Percentiles rank a stretch among this genome's conserved stretches.
These are phyloP conservation scores for Sebastiscus tertius DNA, from an alignment of 2,797 vertebrate genomes.

Conservation along the genomic window DNA sequence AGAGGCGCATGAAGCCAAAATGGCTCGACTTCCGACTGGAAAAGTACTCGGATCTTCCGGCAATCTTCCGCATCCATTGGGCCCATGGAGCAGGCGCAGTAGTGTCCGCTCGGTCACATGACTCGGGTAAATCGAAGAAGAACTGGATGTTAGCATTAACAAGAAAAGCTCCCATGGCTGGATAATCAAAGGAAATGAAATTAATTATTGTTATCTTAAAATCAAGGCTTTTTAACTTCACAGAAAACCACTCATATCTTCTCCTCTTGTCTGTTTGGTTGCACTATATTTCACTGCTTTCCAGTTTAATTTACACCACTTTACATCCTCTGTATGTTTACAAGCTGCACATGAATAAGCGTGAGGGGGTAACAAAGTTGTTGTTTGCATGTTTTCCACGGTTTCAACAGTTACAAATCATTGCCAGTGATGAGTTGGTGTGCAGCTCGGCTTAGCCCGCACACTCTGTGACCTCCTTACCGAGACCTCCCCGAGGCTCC, in stretches of 20 bases:
- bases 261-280: background rate
- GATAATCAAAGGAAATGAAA: background rate
- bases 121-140: background rate
- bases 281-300: background rate
- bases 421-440: background rate
- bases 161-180: background rate
- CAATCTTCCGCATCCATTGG: too few relatives aligned
- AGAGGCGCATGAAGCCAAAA: too few relatives aligned
- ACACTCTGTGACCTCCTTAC: constrained; percentile 46
- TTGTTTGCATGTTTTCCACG: background rate
- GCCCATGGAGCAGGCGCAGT: too few relatives aligned
- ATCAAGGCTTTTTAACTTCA: background rate
- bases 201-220: background rate
- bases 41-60: too few relatives aligned
- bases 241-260: background rate
- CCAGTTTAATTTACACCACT: background rate
- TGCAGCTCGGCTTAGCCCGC: constrained; percentile 9
- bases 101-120: too few relatives aligned
- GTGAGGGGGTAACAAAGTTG: background rate
- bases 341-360: background rate
- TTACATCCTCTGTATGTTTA: background rate
- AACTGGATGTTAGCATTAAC: background rate
- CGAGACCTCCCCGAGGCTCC: constrained; percentile 45
- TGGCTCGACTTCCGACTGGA: too few relatives aligned
- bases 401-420: background rate